Percentiles rank a stretch among this genome's conserved stretches.
Conservation (phyloP, 2,113 vertebrate genomes). For the Romanogobio albipinnatus region DNA sequence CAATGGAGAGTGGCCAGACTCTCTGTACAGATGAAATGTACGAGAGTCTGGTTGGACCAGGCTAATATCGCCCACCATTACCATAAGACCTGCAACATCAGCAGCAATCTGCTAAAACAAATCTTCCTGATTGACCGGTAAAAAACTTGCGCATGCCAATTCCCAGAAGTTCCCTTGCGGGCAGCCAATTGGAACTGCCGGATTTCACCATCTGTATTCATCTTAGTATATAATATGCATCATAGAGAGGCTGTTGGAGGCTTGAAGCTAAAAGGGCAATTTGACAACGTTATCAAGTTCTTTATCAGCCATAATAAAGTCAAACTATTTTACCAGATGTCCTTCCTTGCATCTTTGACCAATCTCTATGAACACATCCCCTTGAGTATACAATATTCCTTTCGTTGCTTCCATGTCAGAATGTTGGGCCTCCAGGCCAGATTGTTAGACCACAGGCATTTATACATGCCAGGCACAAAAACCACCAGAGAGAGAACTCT, state of each 20-base stretch:
- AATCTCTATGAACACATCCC: conserved; percentile 24
- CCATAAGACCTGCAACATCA: too few relatives aligned
- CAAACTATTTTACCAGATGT: conserved; percentile 17
- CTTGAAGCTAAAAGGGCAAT: background rate
- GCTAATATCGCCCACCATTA: too few relatives aligned
- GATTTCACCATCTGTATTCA: conserved; percentile 10
- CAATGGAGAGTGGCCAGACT: too few relatives aligned
- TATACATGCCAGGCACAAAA: conserved; percentile 35
- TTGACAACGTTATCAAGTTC: background rate
- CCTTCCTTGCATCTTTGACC: conserved; percentile 15
- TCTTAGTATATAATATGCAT: background rate
- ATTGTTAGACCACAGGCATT: conserved; percentile 20
- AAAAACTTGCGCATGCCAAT: background rate
- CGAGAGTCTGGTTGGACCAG: too few relatives aligned
- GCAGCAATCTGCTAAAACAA: background rate
- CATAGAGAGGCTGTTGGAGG: background rate
- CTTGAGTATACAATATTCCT: conserved; percentile 10
- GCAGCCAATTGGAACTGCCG: background rate
- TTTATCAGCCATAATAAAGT: conserved; percentile 18
- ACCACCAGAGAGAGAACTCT: conserved; percentile 29
- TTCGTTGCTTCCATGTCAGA: conserved; percentile 23
- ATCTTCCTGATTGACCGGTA: background rate
- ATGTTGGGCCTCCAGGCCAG: conserved; percentile 22
- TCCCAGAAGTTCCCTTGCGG: background rate
- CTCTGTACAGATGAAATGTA: too few relatives aligned